Evolutionary conservation across 2,888 invertebrate genomes (phyloP), one percentile per base, ranked within the genome.

Genomic region (Bugulina stolonifera): DNA sequence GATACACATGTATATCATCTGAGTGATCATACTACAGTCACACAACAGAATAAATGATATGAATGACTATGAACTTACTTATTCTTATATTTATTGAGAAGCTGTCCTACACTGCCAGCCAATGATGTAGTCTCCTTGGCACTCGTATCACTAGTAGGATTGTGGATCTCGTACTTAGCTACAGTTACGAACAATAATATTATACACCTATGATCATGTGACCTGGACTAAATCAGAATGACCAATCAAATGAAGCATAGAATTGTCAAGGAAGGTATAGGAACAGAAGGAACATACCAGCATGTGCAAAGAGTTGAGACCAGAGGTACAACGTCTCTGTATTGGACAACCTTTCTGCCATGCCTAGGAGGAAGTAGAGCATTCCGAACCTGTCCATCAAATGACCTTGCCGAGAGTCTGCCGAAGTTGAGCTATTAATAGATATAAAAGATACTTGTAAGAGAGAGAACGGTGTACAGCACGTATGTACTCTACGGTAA

Each of bases 101-200:
- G 34, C 29, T 32, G 32, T 3, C 29, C 25, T 5, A 64, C 5
- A 1, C 10, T 64, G 3, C 64, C 32, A 32, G 3, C 5, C 10
- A 64, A 14, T 14, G 64, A 22, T n/a, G 64, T 32, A 25, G 32
- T 2, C 64, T 64, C 64, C 27, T 64, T 64, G 14, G 32, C 18
- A 25, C 14, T 27, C 64, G 22, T 27, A 14, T 64, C 64, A 18
- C 64, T 34, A 3, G 64, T 64, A 10, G 27, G 27, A 32, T 27
- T 32, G 64, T 64, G 64, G 10, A 64, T n/a, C 5, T 64, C 64
- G 32, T 29, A n/a, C 14, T 32, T 64, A 32, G 32, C 64, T 64
- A 27, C 10, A 57, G 25, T n/a, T n/a, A n/a, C n/a, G n/a, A n/a
- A n/a, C n/a, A n/a, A n/a, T n/a, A n/a, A n/a, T n/a, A n/a, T n/a